Conservation (phyloP, 2,113 vertebrate species). For the Tringa solitaria region DNA sequence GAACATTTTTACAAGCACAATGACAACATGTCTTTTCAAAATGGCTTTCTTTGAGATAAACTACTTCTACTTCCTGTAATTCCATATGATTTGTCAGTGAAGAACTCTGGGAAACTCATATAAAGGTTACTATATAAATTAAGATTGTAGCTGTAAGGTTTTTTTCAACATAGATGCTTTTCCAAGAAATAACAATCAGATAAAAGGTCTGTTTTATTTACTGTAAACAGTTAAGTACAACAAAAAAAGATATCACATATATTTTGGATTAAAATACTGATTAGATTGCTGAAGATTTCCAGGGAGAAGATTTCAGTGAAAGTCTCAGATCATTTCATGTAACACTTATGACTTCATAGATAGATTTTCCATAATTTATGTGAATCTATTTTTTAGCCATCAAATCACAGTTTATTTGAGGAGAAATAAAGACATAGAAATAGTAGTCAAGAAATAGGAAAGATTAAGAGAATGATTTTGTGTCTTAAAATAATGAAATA, state of each 20-base stretch:
- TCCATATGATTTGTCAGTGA: not conserved
- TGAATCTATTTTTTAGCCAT: not conserved
- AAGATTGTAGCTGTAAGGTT: not conserved
- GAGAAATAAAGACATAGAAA: not conserved
- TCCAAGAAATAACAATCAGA: not conserved
- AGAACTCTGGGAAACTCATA: not conserved
- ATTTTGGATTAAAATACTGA: not conserved
- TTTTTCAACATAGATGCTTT: not conserved
- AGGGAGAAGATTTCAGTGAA: not conserved
- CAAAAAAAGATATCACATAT: not conserved
- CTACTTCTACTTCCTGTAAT: not conserved
- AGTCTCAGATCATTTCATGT: not conserved
- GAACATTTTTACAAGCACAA: conserved; percentile 11
- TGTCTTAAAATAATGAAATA: not conserved
- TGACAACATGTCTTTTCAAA: not conserved
- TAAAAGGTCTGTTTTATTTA: not conserved
- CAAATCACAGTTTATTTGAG: not conserved
- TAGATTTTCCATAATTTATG: not conserved
- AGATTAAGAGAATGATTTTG: not conserved
- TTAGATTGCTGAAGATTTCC: not conserved
- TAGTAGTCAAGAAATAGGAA: not conserved
- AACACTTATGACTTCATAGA: not conserved
- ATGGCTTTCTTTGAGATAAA: not conserved
- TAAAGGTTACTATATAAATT: not conserved
- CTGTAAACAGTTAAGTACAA: not conserved